Percentiles rank a stretch among this genome's conserved stretches.
These are phyloP conservation scores for Rhinolophus ferrumequinum DNA, from an alignment of 2,113 vertebrate genomes.

Conservation along the genomic window DNA sequence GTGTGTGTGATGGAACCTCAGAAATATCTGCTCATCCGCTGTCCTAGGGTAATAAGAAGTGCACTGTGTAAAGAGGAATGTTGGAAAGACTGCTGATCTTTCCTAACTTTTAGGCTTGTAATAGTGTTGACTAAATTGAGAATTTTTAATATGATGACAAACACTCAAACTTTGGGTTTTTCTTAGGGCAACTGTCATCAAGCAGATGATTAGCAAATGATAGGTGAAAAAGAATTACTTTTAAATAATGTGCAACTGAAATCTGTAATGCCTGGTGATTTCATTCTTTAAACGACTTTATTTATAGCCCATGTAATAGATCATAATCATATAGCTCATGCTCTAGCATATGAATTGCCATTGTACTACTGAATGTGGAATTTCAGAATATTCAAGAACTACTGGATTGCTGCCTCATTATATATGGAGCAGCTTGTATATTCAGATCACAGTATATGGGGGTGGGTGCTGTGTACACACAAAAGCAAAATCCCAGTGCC, in stretches of 20 bases:
- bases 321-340: constrained; percentile 9
- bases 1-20: not conserved
- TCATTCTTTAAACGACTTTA: not conserved
- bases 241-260: not conserved
- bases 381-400: constrained; percentile 7
- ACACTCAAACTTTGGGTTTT: constrained; percentile 16
- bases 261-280: not conserved
- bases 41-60: not conserved
- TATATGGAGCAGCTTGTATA: not conserved
- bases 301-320: not conserved
- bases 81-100: constrained; percentile 15
- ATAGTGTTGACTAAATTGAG: not conserved
- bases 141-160: constrained; percentile 32
- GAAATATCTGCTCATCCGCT: not conserved
- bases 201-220: not conserved
- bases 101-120: constrained; percentile 22
- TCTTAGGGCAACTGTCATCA: not conserved
- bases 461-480: not conserved
- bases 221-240: not conserved
- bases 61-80: not conserved
- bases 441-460: constrained; percentile 45
- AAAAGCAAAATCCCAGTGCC: constrained; percentile 4
- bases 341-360: not conserved
- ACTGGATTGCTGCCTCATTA: not conserved
- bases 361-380: not conserved